Conservation (phyloP, 2,888 invertebrate species). For the Drosophila suboccidentalis region DNA sequence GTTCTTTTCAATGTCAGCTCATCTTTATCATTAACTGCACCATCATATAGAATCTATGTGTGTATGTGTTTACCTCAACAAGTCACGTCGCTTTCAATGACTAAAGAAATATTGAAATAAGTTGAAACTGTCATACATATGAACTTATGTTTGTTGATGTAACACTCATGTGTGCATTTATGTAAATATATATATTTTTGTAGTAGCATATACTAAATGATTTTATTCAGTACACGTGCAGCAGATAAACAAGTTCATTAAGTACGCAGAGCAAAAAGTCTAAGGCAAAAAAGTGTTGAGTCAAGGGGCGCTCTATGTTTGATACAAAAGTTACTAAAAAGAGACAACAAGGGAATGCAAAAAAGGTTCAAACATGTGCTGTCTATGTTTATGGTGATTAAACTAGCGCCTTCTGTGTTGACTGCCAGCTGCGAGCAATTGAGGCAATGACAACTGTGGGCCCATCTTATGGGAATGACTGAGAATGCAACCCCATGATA, state of each 20-base stretch:
- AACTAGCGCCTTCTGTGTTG: constrained; percentile 55
- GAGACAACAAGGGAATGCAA: constrained; percentile 59
- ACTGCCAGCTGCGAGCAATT: constrained; percentile 16
- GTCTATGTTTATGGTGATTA: constrained; percentile 72
- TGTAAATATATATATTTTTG: constrained; percentile 7
- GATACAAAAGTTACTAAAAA: constrained; percentile 63
- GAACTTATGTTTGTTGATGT: not conserved
- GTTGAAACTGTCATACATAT: constrained; percentile 25
- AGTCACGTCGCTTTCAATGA: constrained; percentile 46
- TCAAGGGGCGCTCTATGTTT: constrained; percentile 51
- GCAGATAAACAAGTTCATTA: constrained; percentile 79
- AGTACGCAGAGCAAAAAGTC: constrained; percentile 25
- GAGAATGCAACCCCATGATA: not conserved
- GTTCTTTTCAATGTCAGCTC: constrained; percentile 37
- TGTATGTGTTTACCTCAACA: not conserved
- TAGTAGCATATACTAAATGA: constrained; percentile 13
- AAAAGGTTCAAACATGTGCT: constrained; percentile 49
- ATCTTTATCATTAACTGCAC: not conserved
- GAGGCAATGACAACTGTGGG: not conserved
- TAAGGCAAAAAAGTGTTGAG: constrained; percentile 10
- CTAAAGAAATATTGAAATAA: constrained; percentile 54
- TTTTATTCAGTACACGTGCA: constrained; percentile 72
- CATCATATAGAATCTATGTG: not conserved
- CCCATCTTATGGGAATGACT: not conserved
- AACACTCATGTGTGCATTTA: constrained; percentile 7